A percentile compares a stretch with the other conserved stretches of the same genome.
These are phyloP conservation scores for Lasioglossum lativentre DNA, from an alignment of 2,888 invertebrate genomes.

Conservation along the genomic window DNA sequence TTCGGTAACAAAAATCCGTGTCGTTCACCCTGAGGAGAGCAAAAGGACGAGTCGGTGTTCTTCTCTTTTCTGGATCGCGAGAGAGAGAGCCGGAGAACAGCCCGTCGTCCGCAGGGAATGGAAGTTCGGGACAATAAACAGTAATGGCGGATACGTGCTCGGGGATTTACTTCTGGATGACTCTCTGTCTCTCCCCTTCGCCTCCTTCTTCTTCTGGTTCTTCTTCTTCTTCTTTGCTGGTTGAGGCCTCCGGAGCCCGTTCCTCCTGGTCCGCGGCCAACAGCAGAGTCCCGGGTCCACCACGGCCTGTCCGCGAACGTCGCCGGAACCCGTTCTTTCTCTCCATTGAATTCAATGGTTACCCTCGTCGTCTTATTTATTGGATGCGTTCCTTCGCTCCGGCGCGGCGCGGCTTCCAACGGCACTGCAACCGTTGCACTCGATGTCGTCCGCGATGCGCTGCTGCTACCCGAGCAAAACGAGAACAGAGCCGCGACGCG, in stretches of 20 bases:
- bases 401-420: slow-evolving; percentile 58
- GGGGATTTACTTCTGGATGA: slow-evolving; percentile 78
- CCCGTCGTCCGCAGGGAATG: slow-evolving; percentile 72
- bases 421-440: slow-evolving; percentile 50
- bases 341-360: slow-evolving; percentile 76
- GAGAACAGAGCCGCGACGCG: not conserved
- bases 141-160: slow-evolving; percentile 78
- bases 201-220: slow-evolving; percentile 3
- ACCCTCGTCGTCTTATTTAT: slow-evolving; percentile 76
- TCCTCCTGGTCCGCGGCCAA: slow-evolving; percentile 2
- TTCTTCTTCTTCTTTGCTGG: slow-evolving; percentile 9
- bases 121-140: slow-evolving; percentile 79
- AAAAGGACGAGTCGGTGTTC: slow-evolving; percentile 68
- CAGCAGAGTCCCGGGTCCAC: slow-evolving; percentile 16
- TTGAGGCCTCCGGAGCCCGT: not conserved
- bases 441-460: slow-evolving; percentile 26
- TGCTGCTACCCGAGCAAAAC: not conserved
- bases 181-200: slow-evolving; percentile 22
- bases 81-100: slow-evolving; percentile 54
- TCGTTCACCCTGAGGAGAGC: slow-evolving; percentile 61
- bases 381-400: slow-evolving; percentile 74
- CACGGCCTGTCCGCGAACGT: slow-evolving; percentile 56
- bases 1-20: slow-evolving; percentile 55
- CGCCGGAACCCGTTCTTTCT: slow-evolving; percentile 74
- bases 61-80: slow-evolving; percentile 62